Evolutionary conservation across 1,140 invertebrate species (phyloP).

Genomic region (Brachionus plicatilis): DNA sequence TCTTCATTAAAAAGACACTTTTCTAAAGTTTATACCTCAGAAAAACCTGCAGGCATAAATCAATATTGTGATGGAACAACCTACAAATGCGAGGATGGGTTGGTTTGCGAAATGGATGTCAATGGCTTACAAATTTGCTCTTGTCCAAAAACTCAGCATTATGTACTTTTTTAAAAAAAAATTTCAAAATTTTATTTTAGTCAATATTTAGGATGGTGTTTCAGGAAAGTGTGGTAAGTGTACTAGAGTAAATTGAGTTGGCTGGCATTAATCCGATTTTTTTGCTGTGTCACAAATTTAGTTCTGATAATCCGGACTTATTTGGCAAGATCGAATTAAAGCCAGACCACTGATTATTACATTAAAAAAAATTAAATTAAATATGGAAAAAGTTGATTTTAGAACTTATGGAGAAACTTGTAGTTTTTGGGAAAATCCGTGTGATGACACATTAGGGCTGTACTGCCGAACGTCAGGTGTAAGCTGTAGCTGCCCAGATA

Average conservation of each 20-base stretch:
- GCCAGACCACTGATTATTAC: not conserved
- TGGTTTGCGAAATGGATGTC: not conserved
- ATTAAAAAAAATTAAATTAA: not conserved
- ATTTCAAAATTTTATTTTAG: not conserved
- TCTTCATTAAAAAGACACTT: not conserved
- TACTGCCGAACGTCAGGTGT: not conserved
- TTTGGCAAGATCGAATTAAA: no score
- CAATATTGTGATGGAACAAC: slow-evolving; percentile 26
- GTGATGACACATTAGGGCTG: not conserved
- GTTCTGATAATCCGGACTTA: no score
- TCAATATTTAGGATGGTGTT: not conserved
- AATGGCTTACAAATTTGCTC: not conserved
- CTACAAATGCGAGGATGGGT: not conserved
- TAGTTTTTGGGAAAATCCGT: not conserved
- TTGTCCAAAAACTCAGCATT: not conserved
- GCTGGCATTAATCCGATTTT: no score
- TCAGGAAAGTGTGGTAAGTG: not conserved
- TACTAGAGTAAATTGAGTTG: no score
- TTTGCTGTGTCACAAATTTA: no score
- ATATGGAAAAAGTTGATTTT: not conserved
- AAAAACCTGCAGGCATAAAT: slow-evolving; percentile 28
- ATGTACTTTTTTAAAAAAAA: not conserved
- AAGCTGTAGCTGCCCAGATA: not conserved
- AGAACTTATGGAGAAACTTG: not conserved
- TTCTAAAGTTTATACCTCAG: not conserved